A percentile compares a stretch with the other conserved stretches of the same genome.
These are phyloP conservation scores for Gymnarchus niloticus DNA, from an alignment of 2,113 vertebrate genomes.

Conservation along the genomic window DNA sequence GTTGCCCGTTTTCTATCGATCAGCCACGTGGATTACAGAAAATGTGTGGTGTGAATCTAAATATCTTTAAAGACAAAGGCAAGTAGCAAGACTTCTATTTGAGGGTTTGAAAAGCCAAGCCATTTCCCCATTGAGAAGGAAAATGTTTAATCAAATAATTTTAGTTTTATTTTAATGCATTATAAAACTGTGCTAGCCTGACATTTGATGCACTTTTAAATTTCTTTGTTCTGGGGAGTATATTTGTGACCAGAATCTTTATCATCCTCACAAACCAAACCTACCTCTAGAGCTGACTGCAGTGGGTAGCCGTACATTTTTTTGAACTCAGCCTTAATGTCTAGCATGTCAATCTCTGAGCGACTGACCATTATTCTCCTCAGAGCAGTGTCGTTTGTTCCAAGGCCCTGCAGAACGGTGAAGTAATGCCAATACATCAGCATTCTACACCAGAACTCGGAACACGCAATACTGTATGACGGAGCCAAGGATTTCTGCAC, in stretches of 20 bases:
- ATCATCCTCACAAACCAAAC: conserved; percentile 14
- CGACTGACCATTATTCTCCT: conserved; percentile 75
- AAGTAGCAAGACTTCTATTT: too few species aligned
- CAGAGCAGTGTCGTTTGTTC: conserved; percentile 71
- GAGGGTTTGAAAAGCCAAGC: too few species aligned
- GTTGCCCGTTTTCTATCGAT: not conserved
- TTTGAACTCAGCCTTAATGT: conserved; percentile 77
- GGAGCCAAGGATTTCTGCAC: not conserved
- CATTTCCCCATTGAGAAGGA: not conserved
- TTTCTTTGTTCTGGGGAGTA: not conserved
- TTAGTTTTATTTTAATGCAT: too few species aligned
- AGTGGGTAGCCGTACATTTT: conserved; percentile 69
- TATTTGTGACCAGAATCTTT: not conserved
- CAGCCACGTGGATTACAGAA: too few species aligned
- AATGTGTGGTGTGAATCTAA: too few species aligned
- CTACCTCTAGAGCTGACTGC: conserved; percentile 68
- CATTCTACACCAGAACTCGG: conserved; percentile 5
- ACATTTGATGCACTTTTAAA: not conserved
- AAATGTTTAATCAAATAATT: not conserved
- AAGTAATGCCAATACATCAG: conserved; percentile 24
- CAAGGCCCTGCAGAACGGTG: conserved; percentile 61
- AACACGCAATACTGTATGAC: too few species aligned
- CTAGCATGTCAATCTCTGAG: conserved; percentile 76
- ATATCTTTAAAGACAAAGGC: too few species aligned
- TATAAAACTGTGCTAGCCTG: not conserved